These are phyloP conservation scores for Listrodromus nycthemerus DNA, from an alignment of 2,888 invertebrate species.

Conservation along the genomic window DNA sequence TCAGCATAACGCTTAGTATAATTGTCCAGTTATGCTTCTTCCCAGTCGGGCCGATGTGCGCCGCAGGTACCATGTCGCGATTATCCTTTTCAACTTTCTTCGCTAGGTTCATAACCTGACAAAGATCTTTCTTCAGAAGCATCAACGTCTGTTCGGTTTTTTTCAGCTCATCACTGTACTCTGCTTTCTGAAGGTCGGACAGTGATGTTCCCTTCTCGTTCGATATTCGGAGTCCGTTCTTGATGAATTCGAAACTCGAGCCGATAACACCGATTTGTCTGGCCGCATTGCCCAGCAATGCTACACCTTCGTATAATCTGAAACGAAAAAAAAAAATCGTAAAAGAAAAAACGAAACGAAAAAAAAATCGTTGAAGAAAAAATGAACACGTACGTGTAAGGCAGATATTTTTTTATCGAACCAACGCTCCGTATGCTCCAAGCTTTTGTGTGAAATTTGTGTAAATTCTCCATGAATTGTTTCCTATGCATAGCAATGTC, in stretches of 20 bases:
- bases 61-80: conserved; percentile 72
- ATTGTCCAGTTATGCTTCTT: conserved; percentile 73
- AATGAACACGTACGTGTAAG: conserved; percentile 72
- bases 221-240: conserved; percentile 69
- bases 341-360: conserved; percentile 8
- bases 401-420: conserved; percentile 68
- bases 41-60: conserved; percentile 74
- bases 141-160: conserved; percentile 69
- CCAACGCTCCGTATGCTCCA: conserved; percentile 85
- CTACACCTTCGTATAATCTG: conserved; percentile 86
- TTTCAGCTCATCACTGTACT: conserved; percentile 70
- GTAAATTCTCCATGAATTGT: conserved; percentile 86
- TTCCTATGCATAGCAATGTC: conserved; percentile 87
- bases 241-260: conserved; percentile 86
- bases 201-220: conserved; percentile 59
- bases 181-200: conserved; percentile 61
- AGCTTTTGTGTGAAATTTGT: conserved; percentile 86
- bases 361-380: not conserved
- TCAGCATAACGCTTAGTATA: conserved; percentile 71
- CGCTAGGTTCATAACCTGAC: conserved; percentile 69
- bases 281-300: conserved; percentile 86
- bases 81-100: conserved; percentile 72
- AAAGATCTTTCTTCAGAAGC: conserved; percentile 73
- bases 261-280: conserved; percentile 87
- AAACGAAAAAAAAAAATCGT: conserved; percentile 81